Evolutionary conservation across 2,797 vertebrate species (phyloP).

Genomic region (Melanotaenia boesemani): DNA sequence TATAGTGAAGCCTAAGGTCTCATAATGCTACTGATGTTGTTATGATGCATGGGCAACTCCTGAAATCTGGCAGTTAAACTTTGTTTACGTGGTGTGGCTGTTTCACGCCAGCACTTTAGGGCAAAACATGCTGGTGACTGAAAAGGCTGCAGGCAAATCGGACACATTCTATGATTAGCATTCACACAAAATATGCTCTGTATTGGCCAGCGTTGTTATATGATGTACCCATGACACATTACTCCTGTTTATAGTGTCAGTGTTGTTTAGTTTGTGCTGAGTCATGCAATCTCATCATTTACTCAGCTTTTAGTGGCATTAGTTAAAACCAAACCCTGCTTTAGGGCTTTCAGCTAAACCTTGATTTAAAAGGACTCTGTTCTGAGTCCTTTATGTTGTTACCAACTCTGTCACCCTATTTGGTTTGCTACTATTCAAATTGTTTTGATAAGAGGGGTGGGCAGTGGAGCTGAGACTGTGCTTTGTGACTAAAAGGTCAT

Average conservation of each 20-base stretch:
- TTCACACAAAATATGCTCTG: slow-evolving; percentile 13
- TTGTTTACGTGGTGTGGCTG: slow-evolving; percentile 31
- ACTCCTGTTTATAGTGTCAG: slow-evolving; percentile 35
- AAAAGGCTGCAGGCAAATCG: slow-evolving; percentile 5
- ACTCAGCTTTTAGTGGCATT: slow-evolving; percentile 10
- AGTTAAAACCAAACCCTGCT: slow-evolving; percentile 3
- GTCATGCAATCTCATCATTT: slow-evolving; percentile 28
- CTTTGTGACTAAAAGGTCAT: slow-evolving; percentile 37
- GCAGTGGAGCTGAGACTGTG: slow-evolving; percentile 18
- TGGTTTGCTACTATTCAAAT: not conserved
- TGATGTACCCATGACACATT: slow-evolving; percentile 37
- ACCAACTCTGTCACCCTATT: slow-evolving; percentile 5
- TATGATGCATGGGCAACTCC: slow-evolving; percentile 50
- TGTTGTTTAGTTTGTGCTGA: slow-evolving; percentile 25
- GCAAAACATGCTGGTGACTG: slow-evolving; percentile 33
- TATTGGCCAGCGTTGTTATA: not conserved
- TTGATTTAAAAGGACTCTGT: not conserved
- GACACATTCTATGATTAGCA: slow-evolving; percentile 25
- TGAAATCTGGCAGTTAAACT: slow-evolving; percentile 29
- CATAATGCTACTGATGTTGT: slow-evolving; percentile 44
- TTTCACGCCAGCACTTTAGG: slow-evolving; percentile 16
- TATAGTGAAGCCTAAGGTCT: slow-evolving; percentile 47
- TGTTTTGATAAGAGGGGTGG: slow-evolving; percentile 20
- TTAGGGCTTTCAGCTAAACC: slow-evolving; percentile 1
- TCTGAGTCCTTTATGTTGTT: slow-evolving; percentile 14